phyloP scores from a whole-genome alignment of 2,113 vertebrate species.

The Chaetops frenatus region DNA sequence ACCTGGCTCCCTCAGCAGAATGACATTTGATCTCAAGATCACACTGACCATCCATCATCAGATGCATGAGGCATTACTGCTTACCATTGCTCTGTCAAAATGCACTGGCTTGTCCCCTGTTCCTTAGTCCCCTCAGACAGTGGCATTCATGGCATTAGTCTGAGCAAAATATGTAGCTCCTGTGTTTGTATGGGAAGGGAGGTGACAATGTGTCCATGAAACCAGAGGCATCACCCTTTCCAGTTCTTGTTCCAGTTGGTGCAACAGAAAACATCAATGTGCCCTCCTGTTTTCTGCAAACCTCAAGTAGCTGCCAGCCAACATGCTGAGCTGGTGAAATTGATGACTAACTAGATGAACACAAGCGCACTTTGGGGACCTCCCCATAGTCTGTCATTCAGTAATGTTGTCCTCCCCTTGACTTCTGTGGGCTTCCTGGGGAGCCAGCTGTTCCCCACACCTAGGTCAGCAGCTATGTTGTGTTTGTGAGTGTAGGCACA shows the following conservation, averaged over 20 bases:
- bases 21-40: background rate
- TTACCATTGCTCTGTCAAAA: background rate
- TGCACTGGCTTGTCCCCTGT: background rate
- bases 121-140: accelerated
- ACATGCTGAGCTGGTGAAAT: conserved; percentile 12
- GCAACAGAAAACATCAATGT: background rate
- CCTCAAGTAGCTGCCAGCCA: conserved; percentile 39
- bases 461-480: background rate
- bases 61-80: background rate
- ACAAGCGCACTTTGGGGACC: conserved; percentile 51
- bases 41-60: background rate
- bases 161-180: background rate
- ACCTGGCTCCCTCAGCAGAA: background rate
- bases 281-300: background rate
- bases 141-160: background rate
- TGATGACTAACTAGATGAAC: conserved; percentile 38
- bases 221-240: background rate
- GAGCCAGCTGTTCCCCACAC: conserved; percentile 31
- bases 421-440: conserved; percentile 4
- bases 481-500: background rate
- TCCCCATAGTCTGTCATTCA: conserved; percentile 45
- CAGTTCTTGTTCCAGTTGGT: background rate
- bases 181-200: background rate
- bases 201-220: background rate
- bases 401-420: conserved; percentile 43